Percentiles rank a stretch among this genome's conserved stretches.
phyloP scores from a whole-genome alignment of 2,888 invertebrate genomes.

The Elmis aenea region DNA sequence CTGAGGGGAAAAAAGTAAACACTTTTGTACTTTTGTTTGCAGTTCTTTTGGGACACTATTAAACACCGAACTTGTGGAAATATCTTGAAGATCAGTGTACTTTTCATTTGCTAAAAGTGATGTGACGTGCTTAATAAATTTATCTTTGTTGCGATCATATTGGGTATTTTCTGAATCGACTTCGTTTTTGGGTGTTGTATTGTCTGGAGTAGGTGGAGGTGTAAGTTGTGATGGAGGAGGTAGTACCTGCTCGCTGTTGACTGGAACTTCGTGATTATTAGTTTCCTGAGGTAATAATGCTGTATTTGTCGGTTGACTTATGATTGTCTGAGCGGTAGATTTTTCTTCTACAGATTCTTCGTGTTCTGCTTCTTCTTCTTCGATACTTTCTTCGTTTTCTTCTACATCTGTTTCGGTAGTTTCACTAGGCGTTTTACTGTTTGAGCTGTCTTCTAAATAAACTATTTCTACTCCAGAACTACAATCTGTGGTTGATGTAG shows the following conservation, averaged over 20 bases:
- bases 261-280: no score
- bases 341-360: constrained; percentile 3
- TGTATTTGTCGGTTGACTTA: no score
- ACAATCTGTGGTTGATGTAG: constrained; percentile 9
- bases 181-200: constrained; percentile 29
- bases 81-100: neutral
- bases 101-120: constrained; percentile 1
- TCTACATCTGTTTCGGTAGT: constrained; percentile 47
- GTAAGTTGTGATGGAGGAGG: constrained; percentile 32
- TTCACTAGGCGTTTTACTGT: constrained; percentile 51
- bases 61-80: neutral
- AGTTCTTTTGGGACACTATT: constrained; percentile 2
- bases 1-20: no score
- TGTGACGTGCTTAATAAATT: constrained; percentile 1
- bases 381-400: constrained; percentile 44
- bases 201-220: constrained; percentile 40
- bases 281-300: no score
- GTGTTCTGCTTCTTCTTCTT: constrained; percentile 6
- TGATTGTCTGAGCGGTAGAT: constrained; percentile 4
- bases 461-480: constrained; percentile 52
- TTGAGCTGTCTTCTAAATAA: constrained; percentile 63
- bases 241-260: no score
- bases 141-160: neutral
- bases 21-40: constrained; percentile 1
- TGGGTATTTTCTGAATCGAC: constrained; percentile 1